Evolutionary conservation across 2,888 invertebrate genomes (phyloP), one percentile per base, ranked within the genome.

Genomic region (Kuschelorhynchus macadamiae): DNA sequence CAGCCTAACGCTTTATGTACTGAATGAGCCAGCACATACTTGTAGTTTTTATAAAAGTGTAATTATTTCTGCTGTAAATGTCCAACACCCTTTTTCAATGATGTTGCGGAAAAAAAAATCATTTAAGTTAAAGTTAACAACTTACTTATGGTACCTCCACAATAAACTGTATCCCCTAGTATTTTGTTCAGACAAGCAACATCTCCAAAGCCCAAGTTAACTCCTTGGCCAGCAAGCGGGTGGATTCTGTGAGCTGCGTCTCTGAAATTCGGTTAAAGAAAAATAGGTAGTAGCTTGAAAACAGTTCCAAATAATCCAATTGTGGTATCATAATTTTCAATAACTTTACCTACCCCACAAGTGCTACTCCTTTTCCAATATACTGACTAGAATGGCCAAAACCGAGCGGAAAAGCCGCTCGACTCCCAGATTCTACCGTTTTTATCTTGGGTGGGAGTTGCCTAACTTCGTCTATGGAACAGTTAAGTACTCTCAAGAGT

Each of bases 121-220:
- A n/a, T n/a, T n/a, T n/a, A n/a, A n/a, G n/a, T n/a, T n/a, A n/a
- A n/a, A n/a, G n/a, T n/a, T n/a, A n/a, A n/a, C n/a, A 36, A 78
- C 77, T 76, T 83, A 91, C 93, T 89, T 52, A 96, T 83, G 76
- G 90, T 88, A 56, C 89, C 87, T 1, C 98, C 98, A 64, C 88
- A 85, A 77, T 90, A 89, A 0, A 90, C 85, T 0, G 92, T 90
- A 17, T 92, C 87, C 0, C 91, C 87, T 12, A 99, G 83, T 11
- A 90, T 81, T 49, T 90, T 85, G 0, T 90, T 88, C n/a, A 99
- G 86, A 72, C 89, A 88, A 25, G 87, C 85, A 0, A 97, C 91
- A 85, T 99, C 99, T 5, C 96, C 95, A 82, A 98, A 97, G 1
- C 99, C 99, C 44, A 99, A 86, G 86, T 99, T 99, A 0, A 98